phyloP scores from a whole-genome alignment of 1,140 invertebrate species.

The Drosophila rhopaloa region DNA sequence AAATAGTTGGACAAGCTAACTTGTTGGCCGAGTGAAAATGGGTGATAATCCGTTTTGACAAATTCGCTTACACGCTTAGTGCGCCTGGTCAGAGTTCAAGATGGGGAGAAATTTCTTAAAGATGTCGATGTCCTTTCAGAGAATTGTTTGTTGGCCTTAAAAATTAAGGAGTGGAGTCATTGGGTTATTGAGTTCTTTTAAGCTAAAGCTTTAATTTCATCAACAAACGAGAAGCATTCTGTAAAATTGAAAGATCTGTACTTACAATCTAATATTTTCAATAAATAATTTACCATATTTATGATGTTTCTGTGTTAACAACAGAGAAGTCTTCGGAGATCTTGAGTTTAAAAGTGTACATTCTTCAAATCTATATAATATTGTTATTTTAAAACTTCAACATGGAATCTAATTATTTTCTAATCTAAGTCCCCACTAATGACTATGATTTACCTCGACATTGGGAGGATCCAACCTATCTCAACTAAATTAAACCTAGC shows the following conservation, averaged over 20 bases:
- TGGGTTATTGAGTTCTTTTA: too few relatives aligned
- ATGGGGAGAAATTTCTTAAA: conserved; percentile 55
- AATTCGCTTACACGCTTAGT: conserved; percentile 78
- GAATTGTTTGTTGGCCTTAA: conserved; percentile 3
- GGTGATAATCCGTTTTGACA: conserved; percentile 84
- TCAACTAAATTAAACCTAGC: conserved; percentile 28
- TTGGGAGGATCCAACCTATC: conserved; percentile 30
- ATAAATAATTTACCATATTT: too few relatives aligned
- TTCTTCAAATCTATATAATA: not conserved
- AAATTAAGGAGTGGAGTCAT: not conserved
- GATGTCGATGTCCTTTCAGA: conserved; percentile 29
- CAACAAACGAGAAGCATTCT: too few relatives aligned
- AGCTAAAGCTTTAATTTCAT: not conserved
- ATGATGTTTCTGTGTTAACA: too few relatives aligned
- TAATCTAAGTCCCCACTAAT: too few relatives aligned
- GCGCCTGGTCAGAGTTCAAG: conserved; percentile 64
- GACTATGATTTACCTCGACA: conserved; percentile 6
- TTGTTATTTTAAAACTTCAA: too few relatives aligned
- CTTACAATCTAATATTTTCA: too few relatives aligned
- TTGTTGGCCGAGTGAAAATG: conserved; percentile 71
- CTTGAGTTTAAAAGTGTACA: too few relatives aligned
- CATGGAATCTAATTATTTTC: too few relatives aligned
- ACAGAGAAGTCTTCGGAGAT: too few relatives aligned
- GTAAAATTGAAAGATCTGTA: too few relatives aligned
- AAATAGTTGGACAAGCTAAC: conserved; percentile 68